Evolutionary conservation across 2,797 vertebrate species (phyloP).

Genomic region (Spea hammondii): DNA sequence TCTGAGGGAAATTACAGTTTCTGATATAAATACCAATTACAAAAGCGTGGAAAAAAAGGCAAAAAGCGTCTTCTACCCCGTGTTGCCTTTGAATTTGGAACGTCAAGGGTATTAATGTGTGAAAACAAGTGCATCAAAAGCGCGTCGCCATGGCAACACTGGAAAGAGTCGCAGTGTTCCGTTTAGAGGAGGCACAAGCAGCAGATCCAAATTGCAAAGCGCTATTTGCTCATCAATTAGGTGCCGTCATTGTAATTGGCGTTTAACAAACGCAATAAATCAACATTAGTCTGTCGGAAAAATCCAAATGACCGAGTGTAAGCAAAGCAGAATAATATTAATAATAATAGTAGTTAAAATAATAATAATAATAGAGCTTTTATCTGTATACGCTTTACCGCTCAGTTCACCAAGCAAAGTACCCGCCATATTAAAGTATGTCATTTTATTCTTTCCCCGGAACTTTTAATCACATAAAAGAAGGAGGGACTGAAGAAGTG

Average conservation of each 20-base stretch:
- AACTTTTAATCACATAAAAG: too few species aligned
- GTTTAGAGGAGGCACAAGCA: neutral
- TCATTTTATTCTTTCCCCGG: too few species aligned
- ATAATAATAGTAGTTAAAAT: too few species aligned
- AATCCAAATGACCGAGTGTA: neutral
- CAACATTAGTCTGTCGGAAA: neutral
- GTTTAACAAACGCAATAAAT: conserved; percentile 21
- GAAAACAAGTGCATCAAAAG: neutral
- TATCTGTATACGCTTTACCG: neutral
- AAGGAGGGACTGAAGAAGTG: too few species aligned
- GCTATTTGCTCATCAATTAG: conserved; percentile 16
- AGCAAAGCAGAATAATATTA: neutral
- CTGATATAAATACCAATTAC: conserved; percentile 39
- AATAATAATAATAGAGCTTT: neutral
- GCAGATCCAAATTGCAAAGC: conserved; percentile 3
- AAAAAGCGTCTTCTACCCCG: conserved; percentile 8
- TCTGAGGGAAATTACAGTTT: conserved; percentile 28
- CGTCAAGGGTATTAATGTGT: conserved; percentile 22
- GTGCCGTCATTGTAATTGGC: neutral
- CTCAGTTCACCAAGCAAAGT: too few species aligned
- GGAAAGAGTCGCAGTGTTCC: neutral
- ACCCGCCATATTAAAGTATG: too few species aligned
- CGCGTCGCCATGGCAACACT: conserved; percentile 10
- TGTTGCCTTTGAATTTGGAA: conserved; percentile 3
- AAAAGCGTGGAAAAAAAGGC: neutral